Base-by-base conservation (phyloP, 1,140 invertebrate genomes). In the Camponotus vicinus region DNA sequence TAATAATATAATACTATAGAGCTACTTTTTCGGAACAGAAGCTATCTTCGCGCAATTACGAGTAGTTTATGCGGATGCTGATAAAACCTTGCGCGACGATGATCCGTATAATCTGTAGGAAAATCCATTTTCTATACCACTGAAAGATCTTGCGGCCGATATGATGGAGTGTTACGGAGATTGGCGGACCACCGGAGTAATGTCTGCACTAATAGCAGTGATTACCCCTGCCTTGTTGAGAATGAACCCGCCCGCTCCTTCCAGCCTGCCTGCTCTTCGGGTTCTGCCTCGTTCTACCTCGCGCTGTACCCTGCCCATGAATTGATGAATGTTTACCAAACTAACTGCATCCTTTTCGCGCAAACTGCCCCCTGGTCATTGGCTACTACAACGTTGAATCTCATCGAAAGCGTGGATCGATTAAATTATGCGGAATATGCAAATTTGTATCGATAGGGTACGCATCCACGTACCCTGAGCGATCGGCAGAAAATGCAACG, bases 171-270 rank as follows among this genome's bases (percentile, higher is more conserved):
- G 88, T 89, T 89, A 88, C 83, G 85, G 90, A 92, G 92, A 93
- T 93, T 91, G 92, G 93, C 92, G 91, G 94, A 95, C 95, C 94
- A 95, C 95, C 94, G 93, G 93, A 94, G 93, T 94, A 94, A 95
- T 95, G 93, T 94, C 91, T 88, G 93, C 88, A 86, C 93, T 95
- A 95, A 95, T 94, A 95, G 93, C 93, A 95, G 94, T 95, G 92
- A 95, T 95, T 95, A 95, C 92, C 79, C 92, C 91, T 94, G 92
- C 93, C 92, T 94, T 88, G 94, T 93, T 94, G 92, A 92, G 88
- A 92, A 92, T 91, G 91, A 94, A 92, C 92, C 92, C 93, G 93
- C 93, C 93, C 91, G 92, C 88, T 92, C 87, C 88, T 90, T 86
- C 86, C 75, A 87, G 73, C 64, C 80, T 89, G 70, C 87, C 87